Conservation (phyloP, 2,888 invertebrate genomes). For the Ectobius pallidus region DNA sequence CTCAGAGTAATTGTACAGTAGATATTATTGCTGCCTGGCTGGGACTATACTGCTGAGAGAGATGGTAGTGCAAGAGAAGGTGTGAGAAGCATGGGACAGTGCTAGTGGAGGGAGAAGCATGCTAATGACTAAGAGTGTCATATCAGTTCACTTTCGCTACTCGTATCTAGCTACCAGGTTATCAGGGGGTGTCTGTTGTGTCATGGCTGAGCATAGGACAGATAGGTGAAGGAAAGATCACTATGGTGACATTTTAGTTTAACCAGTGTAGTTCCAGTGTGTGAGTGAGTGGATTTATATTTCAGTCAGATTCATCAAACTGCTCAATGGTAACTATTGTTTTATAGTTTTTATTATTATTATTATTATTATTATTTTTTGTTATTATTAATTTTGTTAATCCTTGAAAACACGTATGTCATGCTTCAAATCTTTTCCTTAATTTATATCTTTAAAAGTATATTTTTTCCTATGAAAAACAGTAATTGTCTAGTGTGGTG, state of each 20-base stretch:
- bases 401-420: too few species aligned
- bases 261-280: not conserved
- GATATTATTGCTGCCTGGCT: too few species aligned
- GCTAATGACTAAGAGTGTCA: slow-evolving; percentile 22
- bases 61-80: not conserved
- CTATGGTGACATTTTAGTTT: not conserved
- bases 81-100: not conserved
- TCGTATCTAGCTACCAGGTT: not conserved
- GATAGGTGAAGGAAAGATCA: not conserved
- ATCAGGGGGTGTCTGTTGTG: slow-evolving; percentile 1
- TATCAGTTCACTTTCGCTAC: slow-evolving; percentile 30
- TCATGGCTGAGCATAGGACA: not conserved
- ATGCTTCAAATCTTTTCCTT: too few species aligned
- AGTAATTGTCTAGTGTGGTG: too few species aligned
- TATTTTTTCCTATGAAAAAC: too few species aligned
- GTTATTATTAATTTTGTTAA: too few species aligned
- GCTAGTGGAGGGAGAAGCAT: not conserved
- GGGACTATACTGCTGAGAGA: too few species aligned
- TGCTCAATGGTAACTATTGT: not conserved
- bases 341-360: too few species aligned
- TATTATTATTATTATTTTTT: too few species aligned
- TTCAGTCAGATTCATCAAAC: not conserved
- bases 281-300: slow-evolving; percentile 11
- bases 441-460: too few species aligned
- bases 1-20: too few species aligned